Evolutionary conservation across 2,888 invertebrate genomes (phyloP).

Genomic region (Tillus elongatus): DNA sequence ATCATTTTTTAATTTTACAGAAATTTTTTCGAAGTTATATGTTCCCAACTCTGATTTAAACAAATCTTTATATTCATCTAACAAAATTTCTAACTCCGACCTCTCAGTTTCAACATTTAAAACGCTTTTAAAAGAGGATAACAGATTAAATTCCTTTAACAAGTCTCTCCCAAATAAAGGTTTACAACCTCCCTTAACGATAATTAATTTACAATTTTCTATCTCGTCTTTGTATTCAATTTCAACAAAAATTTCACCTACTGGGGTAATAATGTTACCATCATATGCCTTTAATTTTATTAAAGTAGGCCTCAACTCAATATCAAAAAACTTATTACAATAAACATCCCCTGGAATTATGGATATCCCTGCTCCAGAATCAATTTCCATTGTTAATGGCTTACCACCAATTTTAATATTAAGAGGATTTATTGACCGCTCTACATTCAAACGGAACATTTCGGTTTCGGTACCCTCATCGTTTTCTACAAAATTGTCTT

Average conservation of each 20-base stretch:
- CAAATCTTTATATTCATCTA: background rate
- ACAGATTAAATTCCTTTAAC: background rate
- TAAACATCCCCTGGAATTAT: background rate
- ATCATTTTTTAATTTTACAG: background rate
- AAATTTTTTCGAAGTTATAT: background rate
- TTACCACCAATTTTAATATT: background rate
- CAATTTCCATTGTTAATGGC: background rate
- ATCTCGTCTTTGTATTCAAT: background rate
- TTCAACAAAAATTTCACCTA: slow-evolving; percentile 2
- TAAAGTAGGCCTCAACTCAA: background rate
- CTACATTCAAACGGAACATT: background rate
- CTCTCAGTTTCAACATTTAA: too few relatives aligned
- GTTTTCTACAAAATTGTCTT: slow-evolving; percentile 1
- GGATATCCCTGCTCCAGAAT: background rate
- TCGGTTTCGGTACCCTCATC: slow-evolving; percentile 2
- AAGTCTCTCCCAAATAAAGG: slow-evolving; percentile 1
- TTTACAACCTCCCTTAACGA: background rate
- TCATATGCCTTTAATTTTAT: background rate
- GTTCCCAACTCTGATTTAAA: background rate
- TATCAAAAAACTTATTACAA: background rate
- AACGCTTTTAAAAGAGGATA: background rate
- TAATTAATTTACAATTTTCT: background rate
- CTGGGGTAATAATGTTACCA: slow-evolving; percentile 2
- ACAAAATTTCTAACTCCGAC: background rate
- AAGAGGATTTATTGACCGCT: background rate